Evolutionary conservation across 2,797 vertebrate genomes (phyloP).

Genomic region (Cheirogaleus major): DNA sequence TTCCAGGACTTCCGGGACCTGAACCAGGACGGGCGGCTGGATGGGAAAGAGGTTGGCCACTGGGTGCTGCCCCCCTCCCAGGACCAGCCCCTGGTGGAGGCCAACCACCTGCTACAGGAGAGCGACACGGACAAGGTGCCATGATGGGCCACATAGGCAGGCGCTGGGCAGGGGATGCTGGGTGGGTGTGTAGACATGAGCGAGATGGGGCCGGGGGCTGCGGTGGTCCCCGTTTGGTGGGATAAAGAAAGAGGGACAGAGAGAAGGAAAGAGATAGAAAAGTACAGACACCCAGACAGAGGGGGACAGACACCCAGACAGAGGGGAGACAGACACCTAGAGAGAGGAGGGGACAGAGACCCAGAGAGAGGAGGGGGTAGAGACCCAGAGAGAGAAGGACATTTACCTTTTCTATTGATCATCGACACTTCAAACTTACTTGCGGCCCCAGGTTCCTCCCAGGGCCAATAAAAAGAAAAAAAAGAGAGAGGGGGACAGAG

Average conservation of each 20-base stretch:
- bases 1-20: constrained; percentile 91
- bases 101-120: constrained; percentile 92
- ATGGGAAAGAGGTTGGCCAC: constrained; percentile 88
- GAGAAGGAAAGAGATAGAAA: too few species aligned
- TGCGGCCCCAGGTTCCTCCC: too few species aligned
- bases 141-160: accelerated
- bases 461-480: not conserved
- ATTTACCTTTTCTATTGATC: not conserved
- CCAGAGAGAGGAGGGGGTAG: not conserved
- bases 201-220: not conserved
- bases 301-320: not conserved
- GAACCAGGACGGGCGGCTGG: constrained; percentile 92
- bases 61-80: constrained; percentile 93
- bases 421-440: too few species aligned
- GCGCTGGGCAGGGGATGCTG: accelerated
- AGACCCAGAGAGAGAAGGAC: too few species aligned
- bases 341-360: not conserved
- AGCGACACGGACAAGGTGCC: constrained; percentile 91
- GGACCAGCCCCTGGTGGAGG: constrained; percentile 93
- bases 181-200: accelerated
- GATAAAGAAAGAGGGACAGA: not conserved
- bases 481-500: not conserved
- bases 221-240: not conserved
- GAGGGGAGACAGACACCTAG: not conserved
- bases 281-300: not conserved